A percentile compares a stretch with the other conserved stretches of the same genome.
Conservation (phyloP, 2,113 vertebrate genomes). For the Nipponia nippon region DNA sequence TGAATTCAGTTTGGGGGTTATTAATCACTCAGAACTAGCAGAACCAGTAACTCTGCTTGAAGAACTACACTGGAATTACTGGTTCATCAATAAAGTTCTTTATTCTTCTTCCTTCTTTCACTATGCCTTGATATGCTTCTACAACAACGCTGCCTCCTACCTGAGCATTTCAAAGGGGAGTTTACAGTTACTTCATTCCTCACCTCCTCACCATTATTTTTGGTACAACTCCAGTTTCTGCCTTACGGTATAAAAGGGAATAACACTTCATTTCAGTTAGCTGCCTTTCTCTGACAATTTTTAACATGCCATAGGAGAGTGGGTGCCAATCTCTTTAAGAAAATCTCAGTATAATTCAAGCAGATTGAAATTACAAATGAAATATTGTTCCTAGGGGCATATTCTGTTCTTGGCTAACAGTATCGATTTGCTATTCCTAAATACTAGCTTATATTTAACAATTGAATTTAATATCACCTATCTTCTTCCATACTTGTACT, state of each 20-base stretch:
- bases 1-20: not conserved
- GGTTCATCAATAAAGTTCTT: not conserved
- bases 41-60: not conserved
- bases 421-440: not conserved
- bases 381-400: not conserved
- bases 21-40: not conserved
- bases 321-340: not conserved
- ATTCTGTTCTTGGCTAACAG: not conserved
- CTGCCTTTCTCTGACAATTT: slow-evolving; percentile 3
- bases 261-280: slow-evolving; percentile 9
- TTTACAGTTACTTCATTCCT: not conserved
- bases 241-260: not conserved
- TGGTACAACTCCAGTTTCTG: not conserved
- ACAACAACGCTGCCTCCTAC: not conserved
- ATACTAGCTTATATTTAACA: not conserved
- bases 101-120: not conserved
- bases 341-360: not conserved
- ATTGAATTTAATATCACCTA: not conserved
- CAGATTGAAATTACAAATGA: not conserved
- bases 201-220: not conserved
- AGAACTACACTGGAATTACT: not conserved
- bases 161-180: not conserved
- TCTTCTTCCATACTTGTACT: not conserved
- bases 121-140: not conserved
- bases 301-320: not conserved